Evolutionary conservation across 2,888 invertebrate genomes (phyloP), one percentile per base, ranked within the genome.

Genomic region (Frankliniella intonsa): DNA sequence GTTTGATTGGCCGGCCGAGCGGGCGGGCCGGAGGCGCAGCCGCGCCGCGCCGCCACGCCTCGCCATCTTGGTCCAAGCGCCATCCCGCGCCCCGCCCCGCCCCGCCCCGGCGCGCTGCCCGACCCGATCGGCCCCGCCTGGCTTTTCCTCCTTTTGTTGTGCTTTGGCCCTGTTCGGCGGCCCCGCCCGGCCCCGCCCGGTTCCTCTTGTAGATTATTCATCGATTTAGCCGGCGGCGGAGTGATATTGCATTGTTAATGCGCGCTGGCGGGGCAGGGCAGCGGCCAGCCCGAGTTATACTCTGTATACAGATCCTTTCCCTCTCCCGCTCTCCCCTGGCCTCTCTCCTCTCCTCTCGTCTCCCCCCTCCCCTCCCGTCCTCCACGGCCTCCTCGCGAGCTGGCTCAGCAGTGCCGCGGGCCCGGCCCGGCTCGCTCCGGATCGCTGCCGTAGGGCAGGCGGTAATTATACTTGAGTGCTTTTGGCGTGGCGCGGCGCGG

Each of bases 161-260:
- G 69, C 69, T 22, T 76, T 22, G 22, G 69, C 69, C 55, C 17
- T 55, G 55, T 55, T 55, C 55, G 5, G 38, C 38, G 38, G 38
- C 3, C 38, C 38, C 38, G 38, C 38, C 38, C 38, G 38, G 38
- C 38, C 38, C 38, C 38, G 38, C 38, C 38, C 38, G 38, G 38
- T 38, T 38, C 55, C 7, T 76, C 69, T 76, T 76, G 69, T 76
- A 76, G 69, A 76, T 76, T 76, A 76, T 76, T 76, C 69, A 76
- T 76, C 69, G 69, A 76, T 76, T 76, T 76, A 76, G 69, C 69
- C 69, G 69, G 69, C 69, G 69, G 69, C 69, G 69, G 69, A 76
- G 69, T 76, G 69, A 76, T 76, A 76, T 76, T 76, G 69, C 69
- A 76, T 76, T 76, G 69, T 76, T 76, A 76, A 76, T 76, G 69